Conservation (phyloP, 1,140 invertebrate genomes). For the Drosophila grimshawi region DNA sequence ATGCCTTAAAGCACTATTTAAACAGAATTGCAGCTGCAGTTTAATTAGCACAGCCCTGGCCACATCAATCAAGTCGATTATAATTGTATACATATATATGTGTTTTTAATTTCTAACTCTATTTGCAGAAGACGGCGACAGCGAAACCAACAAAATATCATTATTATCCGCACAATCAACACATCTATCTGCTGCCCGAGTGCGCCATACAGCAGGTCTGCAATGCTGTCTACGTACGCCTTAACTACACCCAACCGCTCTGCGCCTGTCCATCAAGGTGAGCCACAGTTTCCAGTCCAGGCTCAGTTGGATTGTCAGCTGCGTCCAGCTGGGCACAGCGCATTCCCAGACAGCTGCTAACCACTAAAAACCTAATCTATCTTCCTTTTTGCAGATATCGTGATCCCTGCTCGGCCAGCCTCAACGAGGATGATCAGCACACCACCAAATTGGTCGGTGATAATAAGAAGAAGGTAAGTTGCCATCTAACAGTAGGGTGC, state of each 20-base stretch:
- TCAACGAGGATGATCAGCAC: slow-evolving; percentile 95
- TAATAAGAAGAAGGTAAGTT: slow-evolving; percentile 90
- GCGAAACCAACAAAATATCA: slow-evolving; percentile 96
- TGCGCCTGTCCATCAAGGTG: slow-evolving; percentile 93
- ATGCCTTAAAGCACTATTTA: neutral
- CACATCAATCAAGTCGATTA: slow-evolving; percentile 45
- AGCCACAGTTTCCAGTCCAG: slow-evolving; percentile 18
- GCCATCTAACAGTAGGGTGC: slow-evolving; percentile 22
- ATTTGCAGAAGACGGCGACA: slow-evolving; percentile 90
- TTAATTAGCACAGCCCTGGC: slow-evolving; percentile 44
- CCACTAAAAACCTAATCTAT: slow-evolving; percentile 43
- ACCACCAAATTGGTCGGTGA: slow-evolving; percentile 94
- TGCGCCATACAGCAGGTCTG: slow-evolving; percentile 97
- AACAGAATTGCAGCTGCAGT: slow-evolving; percentile 15
- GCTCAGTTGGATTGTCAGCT: slow-evolving; percentile 9
- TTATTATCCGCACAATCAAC: slow-evolving; percentile 97
- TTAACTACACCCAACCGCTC: slow-evolving; percentile 96
- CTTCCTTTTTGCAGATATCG: slow-evolving; percentile 86
- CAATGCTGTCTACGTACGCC: slow-evolving; percentile 95
- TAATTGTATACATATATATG: slow-evolving; percentile 1
- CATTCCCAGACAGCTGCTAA: slow-evolving; percentile 31
- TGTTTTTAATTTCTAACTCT: slow-evolving; percentile 58
- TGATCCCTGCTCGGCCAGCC: slow-evolving; percentile 94
- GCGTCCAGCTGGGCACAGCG: slow-evolving; percentile 13
- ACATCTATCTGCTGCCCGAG: slow-evolving; percentile 95